phyloP scores from a whole-genome alignment of 30 jellyfish, hydroid and myxozoan genomes.

The Euphysa ruthae region DNA sequence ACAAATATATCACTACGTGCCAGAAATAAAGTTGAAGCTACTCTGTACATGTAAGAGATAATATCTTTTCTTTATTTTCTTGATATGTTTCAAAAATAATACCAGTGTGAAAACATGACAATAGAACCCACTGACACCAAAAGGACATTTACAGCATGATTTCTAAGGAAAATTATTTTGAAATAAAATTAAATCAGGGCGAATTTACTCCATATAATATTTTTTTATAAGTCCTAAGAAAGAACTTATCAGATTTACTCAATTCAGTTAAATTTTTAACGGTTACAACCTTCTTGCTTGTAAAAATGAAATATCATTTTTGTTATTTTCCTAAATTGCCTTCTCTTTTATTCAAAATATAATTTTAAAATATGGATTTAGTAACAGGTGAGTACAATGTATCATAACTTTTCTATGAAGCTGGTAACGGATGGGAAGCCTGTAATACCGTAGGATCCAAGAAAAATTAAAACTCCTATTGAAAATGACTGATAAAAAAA shows the following conservation, averaged over 20 bases:
- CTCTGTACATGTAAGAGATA: not conserved
- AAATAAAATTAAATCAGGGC: slow-evolving; percentile 15
- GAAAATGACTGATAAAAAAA: no score
- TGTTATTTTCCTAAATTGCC: slow-evolving; percentile 19
- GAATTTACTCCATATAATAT: not conserved
- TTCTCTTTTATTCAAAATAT: slow-evolving; percentile 6
- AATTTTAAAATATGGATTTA: not conserved
- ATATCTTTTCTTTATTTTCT: slow-evolving; percentile 16
- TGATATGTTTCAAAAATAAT: slow-evolving; percentile 6
- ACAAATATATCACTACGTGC: no score
- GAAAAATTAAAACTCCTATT: no score
- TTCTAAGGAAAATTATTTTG: not conserved
- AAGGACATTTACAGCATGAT: slow-evolving; percentile 26
- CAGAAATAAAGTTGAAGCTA: no score
- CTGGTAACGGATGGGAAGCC: not conserved
- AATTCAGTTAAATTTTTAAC: slow-evolving; percentile 8
- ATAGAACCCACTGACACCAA: slow-evolving; percentile 20
- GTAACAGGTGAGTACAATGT: not conserved
- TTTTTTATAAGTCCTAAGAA: slow-evolving; percentile 20
- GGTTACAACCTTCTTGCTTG: slow-evolving; percentile 17
- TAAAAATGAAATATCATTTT: slow-evolving; percentile 3
- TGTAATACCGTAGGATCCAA: slow-evolving; percentile 7
- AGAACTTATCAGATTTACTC: not conserved
- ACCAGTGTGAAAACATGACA: slow-evolving; percentile 20
- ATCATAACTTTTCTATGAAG: not conserved